Evolutionary conservation across 2,888 invertebrate genomes (phyloP).

Genomic region (Nomada hirtipes): DNA sequence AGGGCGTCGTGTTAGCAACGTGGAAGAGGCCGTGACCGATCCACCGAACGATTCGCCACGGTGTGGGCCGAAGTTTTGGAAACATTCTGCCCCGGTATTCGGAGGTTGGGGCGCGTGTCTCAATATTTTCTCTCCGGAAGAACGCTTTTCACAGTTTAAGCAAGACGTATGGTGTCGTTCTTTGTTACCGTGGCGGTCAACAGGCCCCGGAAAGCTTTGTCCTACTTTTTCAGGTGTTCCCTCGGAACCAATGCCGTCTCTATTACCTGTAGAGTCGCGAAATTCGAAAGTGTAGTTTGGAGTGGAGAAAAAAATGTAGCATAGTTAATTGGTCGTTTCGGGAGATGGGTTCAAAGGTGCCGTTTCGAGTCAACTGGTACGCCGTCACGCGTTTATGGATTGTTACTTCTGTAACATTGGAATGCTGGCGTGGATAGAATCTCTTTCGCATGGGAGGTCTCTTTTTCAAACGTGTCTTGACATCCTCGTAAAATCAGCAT

Average conservation of each 20-base stretch:
- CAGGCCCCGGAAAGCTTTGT: conserved; percentile 6
- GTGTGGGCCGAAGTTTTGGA: conserved; percentile 78
- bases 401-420: neutral
- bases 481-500: too few relatives aligned
- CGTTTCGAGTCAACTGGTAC: neutral
- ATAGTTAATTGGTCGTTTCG: conserved; percentile 39
- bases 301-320: conserved; percentile 18
- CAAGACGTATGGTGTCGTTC: conserved; percentile 69
- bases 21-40: conserved; percentile 65
- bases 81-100: conserved; percentile 76
- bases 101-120: conserved; percentile 75
- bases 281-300: conserved; percentile 10
- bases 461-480: too few relatives aligned
- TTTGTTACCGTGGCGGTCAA: conserved; percentile 30
- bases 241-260: conserved; percentile 43
- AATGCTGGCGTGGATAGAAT: neutral
- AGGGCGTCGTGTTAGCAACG: conserved; percentile 57
- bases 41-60: conserved; percentile 75
- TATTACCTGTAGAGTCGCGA: conserved; percentile 57
- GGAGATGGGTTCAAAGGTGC: conserved; percentile 48
- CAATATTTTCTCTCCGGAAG: conserved; percentile 74
- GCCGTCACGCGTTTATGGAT: conserved; percentile 2
- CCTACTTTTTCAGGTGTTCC: conserved; percentile 32
- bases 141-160: conserved; percentile 75
- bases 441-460: neutral